Evolutionary conservation across 2,113 vertebrate genomes (phyloP), one percentile per base, ranked within the genome.

Genomic region (Psophia crepitans): DNA sequence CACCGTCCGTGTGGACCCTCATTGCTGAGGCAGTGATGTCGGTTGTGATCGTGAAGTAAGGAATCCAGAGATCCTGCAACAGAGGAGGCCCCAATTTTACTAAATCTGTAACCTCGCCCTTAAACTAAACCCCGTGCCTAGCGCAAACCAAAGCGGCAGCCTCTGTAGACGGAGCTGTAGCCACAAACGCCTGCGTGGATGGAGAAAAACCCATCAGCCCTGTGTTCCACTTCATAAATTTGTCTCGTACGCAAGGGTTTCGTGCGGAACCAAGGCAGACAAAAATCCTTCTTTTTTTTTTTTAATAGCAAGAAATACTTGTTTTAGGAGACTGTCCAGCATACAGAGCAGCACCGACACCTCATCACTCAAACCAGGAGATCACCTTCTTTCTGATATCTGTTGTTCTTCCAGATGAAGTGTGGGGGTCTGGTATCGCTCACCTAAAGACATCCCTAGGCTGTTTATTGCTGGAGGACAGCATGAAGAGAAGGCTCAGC

Each of bases 1-100:
- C 91, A 99, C 99, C 99, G 0, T 99, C 98, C 0, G 98, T 99
- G 98, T 99, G 99, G 57, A 99, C 98, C 86, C 99, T 97, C 99
- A 99, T 99, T 43, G 98, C 97, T 0, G 99, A 99, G 46, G 99
- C 99, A 0, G 99, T 99, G 98, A 99, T 99, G 87, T 99, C 99
- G 0, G 99, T 99, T 37, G 99, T 99, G 91, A 99, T 98, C 57
- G 98, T 98, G 89, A 99, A 99, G 93, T 99, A 99, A 1, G 99
- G 98, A 92, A 99, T 97, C 99, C 99, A 99, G 86, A 99, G 98
- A 93, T 99, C 99, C 99, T 99, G 93, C 81, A 71, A 69, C 37
- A 94, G 9, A 95, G 64, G 37, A 87, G 44, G 23, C 9, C 28
- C 24, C 46, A 14, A 0, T 11, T 77, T 92, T 12, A 88, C 33